Percentiles rank a stretch among this genome's conserved stretches.
Evolutionary conservation across 1,140 invertebrate genomes (phyloP).

Genomic region (Uloborus diversus): DNA sequence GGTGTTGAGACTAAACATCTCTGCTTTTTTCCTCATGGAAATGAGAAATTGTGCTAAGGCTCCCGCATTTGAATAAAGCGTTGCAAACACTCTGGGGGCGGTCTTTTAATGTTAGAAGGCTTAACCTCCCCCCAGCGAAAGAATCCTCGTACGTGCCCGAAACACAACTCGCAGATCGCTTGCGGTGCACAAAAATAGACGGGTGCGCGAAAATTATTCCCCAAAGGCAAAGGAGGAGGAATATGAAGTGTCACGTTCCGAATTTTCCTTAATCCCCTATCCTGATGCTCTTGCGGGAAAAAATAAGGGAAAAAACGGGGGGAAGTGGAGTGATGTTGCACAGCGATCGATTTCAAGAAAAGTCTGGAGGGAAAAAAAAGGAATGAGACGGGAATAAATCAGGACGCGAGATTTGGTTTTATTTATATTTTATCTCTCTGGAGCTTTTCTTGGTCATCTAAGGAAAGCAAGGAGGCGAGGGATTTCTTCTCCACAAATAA

Average conservation of each 20-base stretch:
- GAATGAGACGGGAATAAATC: constrained; percentile 29
- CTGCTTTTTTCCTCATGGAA: too few species aligned
- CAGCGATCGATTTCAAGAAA: constrained; percentile 20
- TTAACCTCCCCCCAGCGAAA: too few species aligned
- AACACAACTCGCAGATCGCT: too few species aligned
- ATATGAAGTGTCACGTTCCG: constrained; percentile 54
- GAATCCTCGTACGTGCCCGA: too few species aligned
- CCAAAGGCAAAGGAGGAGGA: constrained; percentile 18
- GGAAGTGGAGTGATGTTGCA: too few species aligned
- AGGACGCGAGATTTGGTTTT: constrained; percentile 26
- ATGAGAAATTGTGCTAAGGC: too few species aligned
- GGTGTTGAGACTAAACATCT: too few species aligned
- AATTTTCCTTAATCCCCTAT: constrained; percentile 50
- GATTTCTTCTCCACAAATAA: not conserved
- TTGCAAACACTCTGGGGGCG: too few species aligned
- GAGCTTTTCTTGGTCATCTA: not conserved
- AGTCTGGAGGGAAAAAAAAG: not conserved
- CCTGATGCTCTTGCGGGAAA: constrained; percentile 25
- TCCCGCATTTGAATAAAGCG: too few species aligned
- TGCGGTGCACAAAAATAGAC: not conserved
- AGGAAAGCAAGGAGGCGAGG: not conserved
- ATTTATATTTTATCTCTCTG: not conserved
- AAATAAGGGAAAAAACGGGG: not conserved
- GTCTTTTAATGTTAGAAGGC: too few species aligned
- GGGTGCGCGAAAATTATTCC: constrained; percentile 35